Evolutionary conservation across 2,113 vertebrate genomes (phyloP).

Genomic region (Monarcha castaneiventris): DNA sequence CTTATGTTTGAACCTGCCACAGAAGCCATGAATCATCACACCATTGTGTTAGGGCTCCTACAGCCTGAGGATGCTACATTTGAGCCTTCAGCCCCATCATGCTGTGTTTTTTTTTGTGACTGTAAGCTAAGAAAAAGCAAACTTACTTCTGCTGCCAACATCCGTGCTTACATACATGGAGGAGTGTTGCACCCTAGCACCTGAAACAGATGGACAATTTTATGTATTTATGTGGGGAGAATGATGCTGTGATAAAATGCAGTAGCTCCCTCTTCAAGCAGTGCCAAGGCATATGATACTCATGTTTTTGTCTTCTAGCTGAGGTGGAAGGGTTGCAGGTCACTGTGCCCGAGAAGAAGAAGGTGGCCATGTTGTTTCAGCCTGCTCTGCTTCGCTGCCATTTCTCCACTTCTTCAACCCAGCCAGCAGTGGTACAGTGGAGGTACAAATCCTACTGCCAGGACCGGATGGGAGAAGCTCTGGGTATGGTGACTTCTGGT

Average conservation of each 20-base stretch:
- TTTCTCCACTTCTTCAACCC: conserved; percentile 87
- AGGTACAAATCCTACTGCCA: conserved; percentile 97
- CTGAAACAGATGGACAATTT: not conserved
- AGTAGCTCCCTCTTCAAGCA: not conserved
- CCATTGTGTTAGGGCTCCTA: not conserved
- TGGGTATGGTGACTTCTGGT: conserved; percentile 77
- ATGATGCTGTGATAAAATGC: not conserved
- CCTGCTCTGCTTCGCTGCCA: conserved; percentile 89
- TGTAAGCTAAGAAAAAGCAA: not conserved
- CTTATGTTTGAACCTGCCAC: not conserved
- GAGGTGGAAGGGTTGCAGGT: conserved; percentile 83
- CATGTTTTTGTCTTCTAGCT: conserved; percentile 69
- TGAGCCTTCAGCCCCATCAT: not conserved
- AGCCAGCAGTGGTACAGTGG: conserved; percentile 92
- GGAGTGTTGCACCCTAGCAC: not conserved
- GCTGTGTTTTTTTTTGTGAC: not conserved
- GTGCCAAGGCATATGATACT: not conserved
- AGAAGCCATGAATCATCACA: not conserved
- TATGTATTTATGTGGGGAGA: not conserved
- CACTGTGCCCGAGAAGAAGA: conserved; percentile 84
- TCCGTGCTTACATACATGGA: not conserved
- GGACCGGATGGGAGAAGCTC: conserved; percentile 86
- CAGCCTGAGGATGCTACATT: not conserved
- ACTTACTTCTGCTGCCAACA: not conserved
- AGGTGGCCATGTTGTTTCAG: conserved; percentile 93